These are phyloP conservation scores for Atta colombica DNA, from an alignment of 1,140 invertebrate genomes.

Conservation along the genomic window DNA sequence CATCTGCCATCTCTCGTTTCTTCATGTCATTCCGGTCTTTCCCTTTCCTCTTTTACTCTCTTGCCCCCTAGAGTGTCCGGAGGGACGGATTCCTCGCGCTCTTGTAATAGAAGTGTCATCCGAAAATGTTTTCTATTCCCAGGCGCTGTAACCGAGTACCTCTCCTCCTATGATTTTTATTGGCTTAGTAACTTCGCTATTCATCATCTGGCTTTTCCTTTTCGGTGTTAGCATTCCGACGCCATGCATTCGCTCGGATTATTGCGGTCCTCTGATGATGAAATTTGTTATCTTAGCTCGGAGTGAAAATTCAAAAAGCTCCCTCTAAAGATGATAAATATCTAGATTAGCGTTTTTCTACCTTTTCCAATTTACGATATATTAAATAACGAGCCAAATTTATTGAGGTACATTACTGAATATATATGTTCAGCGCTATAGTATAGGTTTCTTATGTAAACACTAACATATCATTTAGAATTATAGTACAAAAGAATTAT, in stretches of 20 bases:
- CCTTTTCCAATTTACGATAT: too few species aligned
- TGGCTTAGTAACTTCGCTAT: background rate
- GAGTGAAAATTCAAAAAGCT: background rate
- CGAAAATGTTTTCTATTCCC: slow-evolving; percentile 48
- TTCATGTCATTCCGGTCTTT: background rate
- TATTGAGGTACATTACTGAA: too few species aligned
- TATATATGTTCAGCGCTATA: too few species aligned
- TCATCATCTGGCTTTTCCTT: slow-evolving; percentile 2
- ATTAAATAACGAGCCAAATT: too few species aligned
- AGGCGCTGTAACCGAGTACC: background rate
- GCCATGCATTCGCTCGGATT: background rate
- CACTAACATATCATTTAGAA: background rate
- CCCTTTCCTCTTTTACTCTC: background rate
- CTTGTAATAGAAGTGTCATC: slow-evolving; percentile 50
- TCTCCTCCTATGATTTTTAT: slow-evolving; percentile 21
- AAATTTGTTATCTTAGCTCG: slow-evolving; percentile 4
- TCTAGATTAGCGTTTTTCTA: background rate
- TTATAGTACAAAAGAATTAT: background rate
- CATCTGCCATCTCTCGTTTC: slow-evolving; percentile 20
- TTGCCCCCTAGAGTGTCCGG: background rate
- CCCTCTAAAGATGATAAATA: background rate
- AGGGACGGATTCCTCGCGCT: slow-evolving; percentile 14
- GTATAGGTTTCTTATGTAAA: background rate
- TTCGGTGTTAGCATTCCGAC: background rate
- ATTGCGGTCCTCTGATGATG: background rate